These are phyloP conservation scores for Esox lucius DNA, from an alignment of 2,797 vertebrate species.

Conservation along the genomic window DNA sequence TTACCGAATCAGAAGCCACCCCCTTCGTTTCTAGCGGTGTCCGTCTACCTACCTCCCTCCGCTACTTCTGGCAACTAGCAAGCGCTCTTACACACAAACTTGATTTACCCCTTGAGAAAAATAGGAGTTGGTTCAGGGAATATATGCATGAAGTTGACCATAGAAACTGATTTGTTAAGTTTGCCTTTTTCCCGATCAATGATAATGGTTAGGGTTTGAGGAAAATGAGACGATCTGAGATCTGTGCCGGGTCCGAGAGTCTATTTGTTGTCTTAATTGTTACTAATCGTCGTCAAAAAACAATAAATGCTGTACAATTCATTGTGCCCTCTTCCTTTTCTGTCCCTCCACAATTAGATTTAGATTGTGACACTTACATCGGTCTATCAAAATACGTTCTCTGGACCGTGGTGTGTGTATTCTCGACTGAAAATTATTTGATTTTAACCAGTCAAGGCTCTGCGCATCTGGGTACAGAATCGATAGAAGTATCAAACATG, in stretches of 20 bases:
- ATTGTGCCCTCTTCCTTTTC: conserved; percentile 17
- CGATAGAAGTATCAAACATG: not conserved
- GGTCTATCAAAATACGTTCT: not conserved
- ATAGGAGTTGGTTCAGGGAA: conserved; percentile 20
- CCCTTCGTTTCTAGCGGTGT: conserved; percentile 65
- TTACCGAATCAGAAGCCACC: conserved; percentile 73
- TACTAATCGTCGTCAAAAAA: conserved; percentile 30
- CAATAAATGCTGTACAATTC: conserved; percentile 32
- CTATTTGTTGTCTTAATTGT: conserved; percentile 26
- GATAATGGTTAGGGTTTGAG: not conserved
- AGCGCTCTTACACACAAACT: conserved; percentile 45
- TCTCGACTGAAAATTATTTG: not conserved
- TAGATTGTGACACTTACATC: conserved; percentile 20
- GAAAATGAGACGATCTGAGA: not conserved
- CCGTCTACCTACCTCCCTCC: conserved; percentile 59
- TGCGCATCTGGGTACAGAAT: not conserved
- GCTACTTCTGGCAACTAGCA: conserved; percentile 30
- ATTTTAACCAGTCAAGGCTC: not conserved
- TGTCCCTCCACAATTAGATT: not conserved
- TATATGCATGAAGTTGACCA: not conserved
- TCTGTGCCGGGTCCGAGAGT: not conserved
- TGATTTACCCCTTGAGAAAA: conserved; percentile 41
- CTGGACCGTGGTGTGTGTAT: not conserved
- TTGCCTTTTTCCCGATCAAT: not conserved
- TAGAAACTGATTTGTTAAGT: not conserved